A percentile compares a stretch with the other conserved stretches of the same genome.
Evolutionary conservation across 2,113 vertebrate genomes (phyloP).

Genomic region (Pituophis catenifer): DNA sequence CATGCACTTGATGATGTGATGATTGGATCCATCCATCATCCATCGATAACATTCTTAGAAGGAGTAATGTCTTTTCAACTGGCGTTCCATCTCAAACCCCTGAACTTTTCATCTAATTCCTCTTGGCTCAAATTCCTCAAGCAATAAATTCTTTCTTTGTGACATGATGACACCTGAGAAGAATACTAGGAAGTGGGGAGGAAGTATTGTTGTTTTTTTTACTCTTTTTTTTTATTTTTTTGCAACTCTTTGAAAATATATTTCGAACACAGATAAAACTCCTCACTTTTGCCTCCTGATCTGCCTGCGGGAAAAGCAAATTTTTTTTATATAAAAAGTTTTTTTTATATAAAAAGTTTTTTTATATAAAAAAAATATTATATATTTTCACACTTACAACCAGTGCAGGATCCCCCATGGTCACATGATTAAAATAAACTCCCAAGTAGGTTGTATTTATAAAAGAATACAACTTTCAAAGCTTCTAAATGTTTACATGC

Average conservation of each 20-base stretch:
- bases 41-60: neutral
- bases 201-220: neutral
- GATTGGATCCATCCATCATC: neutral
- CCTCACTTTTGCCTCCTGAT: constrained; percentile 45
- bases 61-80: neutral
- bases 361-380: no score
- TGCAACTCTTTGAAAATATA: neutral
- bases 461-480: neutral
- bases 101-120: neutral
- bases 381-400: no score
- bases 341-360: constrained; percentile 24
- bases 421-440: neutral
- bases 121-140: neutral
- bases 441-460: neutral
- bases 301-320: constrained; percentile 51
- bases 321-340: neutral
- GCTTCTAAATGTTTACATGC: no score
- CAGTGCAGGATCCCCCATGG: no score
- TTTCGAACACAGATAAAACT: neutral
- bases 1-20: neutral
- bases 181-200: neutral
- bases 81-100: neutral
- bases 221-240: constrained; percentile 12
- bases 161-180: constrained; percentile 26
- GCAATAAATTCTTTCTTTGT: constrained; percentile 10